A percentile compares a stretch with the other conserved stretches of the same genome.
Conservation (phyloP, 1,140 invertebrate genomes). For the Zaprionus camerounensis region DNA sequence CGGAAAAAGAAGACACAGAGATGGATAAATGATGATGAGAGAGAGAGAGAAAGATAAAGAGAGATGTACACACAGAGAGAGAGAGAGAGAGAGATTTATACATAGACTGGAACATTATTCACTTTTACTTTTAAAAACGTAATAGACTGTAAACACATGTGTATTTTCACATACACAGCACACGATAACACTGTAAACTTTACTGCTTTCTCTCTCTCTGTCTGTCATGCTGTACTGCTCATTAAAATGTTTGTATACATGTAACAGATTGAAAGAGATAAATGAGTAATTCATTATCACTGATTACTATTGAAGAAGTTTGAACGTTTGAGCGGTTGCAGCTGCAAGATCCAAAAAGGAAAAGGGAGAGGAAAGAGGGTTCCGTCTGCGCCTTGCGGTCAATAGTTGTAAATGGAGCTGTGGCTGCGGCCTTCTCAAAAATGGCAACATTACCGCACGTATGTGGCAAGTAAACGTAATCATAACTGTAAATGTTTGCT, state of each 20-base stretch:
- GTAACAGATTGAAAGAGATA: slow-evolving; percentile 29
- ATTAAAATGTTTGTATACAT: slow-evolving; percentile 69
- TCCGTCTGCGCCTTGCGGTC: not conserved
- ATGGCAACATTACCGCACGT: slow-evolving; percentile 29
- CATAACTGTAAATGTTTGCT: slow-evolving; percentile 46
- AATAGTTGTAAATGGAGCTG: not conserved
- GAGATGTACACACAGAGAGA: not conserved
- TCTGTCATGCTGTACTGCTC: slow-evolving; percentile 13
- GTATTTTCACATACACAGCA: not conserved
- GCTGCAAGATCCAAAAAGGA: not conserved
- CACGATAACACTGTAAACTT: too few relatives aligned
- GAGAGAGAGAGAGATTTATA: too few relatives aligned
- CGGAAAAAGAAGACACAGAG: not conserved
- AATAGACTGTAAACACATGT: too few relatives aligned
- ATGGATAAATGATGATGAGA: not conserved
- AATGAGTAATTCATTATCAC: slow-evolving; percentile 17
- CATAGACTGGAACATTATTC: not conserved
- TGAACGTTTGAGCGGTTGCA: slow-evolving; percentile 10
- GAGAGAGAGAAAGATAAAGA: not conserved
- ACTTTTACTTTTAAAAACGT: too few relatives aligned
- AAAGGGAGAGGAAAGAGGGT: not conserved
- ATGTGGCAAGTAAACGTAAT: slow-evolving; percentile 44
- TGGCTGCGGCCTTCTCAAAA: not conserved
- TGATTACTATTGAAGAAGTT: slow-evolving; percentile 16
- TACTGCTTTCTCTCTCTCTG: not conserved